Conservation (phyloP, 2,888 invertebrate genomes). For the Patella pellucida region DNA sequence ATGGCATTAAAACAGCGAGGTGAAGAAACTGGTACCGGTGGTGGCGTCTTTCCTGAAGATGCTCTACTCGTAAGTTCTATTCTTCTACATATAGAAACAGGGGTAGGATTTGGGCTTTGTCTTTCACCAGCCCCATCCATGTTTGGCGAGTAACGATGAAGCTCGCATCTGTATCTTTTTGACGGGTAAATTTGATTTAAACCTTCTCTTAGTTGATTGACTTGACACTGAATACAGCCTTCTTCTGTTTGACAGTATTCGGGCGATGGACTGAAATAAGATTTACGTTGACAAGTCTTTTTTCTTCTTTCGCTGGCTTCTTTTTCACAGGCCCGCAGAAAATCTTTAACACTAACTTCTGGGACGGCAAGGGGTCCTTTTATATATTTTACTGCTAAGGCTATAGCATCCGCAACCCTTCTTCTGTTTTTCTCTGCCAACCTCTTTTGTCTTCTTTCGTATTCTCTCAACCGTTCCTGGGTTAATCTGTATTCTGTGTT, state of each 20-base stretch:
- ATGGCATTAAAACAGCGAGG: conserved; percentile 1
- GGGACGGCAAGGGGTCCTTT: not conserved
- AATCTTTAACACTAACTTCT: not conserved
- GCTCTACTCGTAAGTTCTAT: not conserved
- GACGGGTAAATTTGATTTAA: not conserved
- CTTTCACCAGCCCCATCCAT: not conserved
- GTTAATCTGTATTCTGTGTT: not conserved
- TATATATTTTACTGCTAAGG: not conserved
- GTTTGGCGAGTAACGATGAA: not conserved
- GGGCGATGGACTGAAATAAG: not conserved
- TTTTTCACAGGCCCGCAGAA: not conserved
- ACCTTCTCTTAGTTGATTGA: not conserved
- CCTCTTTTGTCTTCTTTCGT: not conserved
- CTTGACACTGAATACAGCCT: not conserved
- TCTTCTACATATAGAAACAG: not conserved
- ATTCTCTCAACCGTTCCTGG: not conserved
- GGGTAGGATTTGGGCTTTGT: not conserved
- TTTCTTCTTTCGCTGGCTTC: not conserved
- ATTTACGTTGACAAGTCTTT: not conserved
- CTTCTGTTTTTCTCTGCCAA: not conserved
- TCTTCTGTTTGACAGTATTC: not conserved
- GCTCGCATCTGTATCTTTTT: not conserved
- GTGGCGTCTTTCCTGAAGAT: not conserved
- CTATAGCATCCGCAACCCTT: not conserved
- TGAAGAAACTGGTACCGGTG: not conserved